Conservation (phyloP, 2,113 vertebrate genomes). For the Cervus canadensis region DNA sequence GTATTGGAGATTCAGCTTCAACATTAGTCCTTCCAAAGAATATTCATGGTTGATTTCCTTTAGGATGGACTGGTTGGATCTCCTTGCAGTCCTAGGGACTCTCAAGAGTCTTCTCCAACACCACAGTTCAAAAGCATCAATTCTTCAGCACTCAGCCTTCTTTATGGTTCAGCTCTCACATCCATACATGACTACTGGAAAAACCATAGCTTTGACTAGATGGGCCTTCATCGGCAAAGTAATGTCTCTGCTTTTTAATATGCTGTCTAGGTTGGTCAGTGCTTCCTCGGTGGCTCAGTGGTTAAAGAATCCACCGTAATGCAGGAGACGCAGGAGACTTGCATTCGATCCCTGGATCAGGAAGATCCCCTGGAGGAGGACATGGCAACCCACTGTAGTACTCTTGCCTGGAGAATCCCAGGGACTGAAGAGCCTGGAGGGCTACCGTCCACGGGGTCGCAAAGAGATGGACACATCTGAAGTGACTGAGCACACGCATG, state of each 20-base stretch:
- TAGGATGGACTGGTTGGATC: background rate
- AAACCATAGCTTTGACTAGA: background rate
- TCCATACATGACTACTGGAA: background rate
- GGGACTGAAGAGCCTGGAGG: background rate
- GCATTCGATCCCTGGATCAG: background rate
- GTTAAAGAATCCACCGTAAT: background rate
- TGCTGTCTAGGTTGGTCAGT: background rate
- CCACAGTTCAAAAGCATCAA: background rate
- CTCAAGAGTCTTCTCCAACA: background rate
- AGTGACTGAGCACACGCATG: accelerated
- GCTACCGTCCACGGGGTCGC: background rate
- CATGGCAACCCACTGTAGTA: background rate
- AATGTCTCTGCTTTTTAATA: background rate
- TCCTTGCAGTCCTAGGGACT: background rate
- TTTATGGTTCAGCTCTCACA: background rate
- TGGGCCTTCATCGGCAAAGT: accelerated
- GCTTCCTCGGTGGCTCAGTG: background rate
- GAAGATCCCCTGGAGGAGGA: background rate
- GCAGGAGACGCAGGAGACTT: background rate
- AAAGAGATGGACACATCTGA: background rate
- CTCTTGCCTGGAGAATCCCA: background rate
- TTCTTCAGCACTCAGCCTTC: background rate
- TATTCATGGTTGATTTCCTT: background rate
- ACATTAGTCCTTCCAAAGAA: background rate
- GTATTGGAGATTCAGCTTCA: background rate